Conservation (phyloP, 2,888 invertebrate species). For the Ganaspis brasiliensis region DNA sequence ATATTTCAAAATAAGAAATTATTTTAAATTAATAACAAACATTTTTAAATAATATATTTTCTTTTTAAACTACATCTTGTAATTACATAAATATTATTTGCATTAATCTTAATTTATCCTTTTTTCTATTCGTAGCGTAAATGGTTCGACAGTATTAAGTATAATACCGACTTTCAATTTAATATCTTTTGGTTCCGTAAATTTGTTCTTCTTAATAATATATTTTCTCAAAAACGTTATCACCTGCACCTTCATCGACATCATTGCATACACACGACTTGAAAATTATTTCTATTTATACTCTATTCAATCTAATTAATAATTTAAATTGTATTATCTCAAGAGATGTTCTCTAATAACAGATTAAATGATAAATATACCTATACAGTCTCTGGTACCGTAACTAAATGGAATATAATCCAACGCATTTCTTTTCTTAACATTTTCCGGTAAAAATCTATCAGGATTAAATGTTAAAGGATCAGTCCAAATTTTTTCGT, state of each 20-base stretch:
- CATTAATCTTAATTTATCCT: not conserved
- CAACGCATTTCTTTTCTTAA: not conserved
- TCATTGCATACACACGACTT: slow-evolving; percentile 3
- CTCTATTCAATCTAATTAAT: no score
- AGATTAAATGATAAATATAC: no score
- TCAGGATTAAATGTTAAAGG: not conserved
- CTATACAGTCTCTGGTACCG: slow-evolving; percentile 1
- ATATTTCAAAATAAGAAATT: no score
- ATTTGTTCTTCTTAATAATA: not conserved
- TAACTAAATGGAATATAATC: slow-evolving; percentile 6
- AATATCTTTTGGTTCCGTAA: not conserved
- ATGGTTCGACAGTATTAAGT: not conserved
- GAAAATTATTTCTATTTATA: not conserved
- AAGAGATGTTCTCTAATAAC: no score
- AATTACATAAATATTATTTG: no score
- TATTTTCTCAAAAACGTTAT: not conserved
- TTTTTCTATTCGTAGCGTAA: not conserved
- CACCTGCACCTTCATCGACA: not conserved
- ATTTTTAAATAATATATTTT: no score
- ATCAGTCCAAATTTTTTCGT: slow-evolving; percentile 6
- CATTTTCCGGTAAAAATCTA: not conserved
- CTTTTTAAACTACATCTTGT: no score
- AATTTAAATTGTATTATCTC: no score
- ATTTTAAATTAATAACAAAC: no score
- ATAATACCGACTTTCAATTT: not conserved